Base-by-base conservation (phyloP, 2,888 invertebrate species). In the Laothoe populi region DNA sequence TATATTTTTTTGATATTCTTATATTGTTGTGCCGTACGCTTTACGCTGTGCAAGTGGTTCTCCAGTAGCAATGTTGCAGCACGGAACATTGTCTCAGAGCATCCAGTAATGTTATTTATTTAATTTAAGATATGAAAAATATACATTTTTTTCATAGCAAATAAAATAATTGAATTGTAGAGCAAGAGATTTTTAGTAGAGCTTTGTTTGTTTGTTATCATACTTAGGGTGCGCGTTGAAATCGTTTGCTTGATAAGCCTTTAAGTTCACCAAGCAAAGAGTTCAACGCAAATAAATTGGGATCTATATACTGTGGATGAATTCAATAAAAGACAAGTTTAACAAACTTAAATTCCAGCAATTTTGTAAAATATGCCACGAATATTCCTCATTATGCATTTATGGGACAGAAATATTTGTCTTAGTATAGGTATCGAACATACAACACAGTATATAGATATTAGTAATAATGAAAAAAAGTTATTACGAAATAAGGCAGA, bases 71-170 rank as follows among this genome's bases (percentile, higher is more conserved):
- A 81, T 94, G 93, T 64, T 94, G 81, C 74, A 84, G 86, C 73
- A 88, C 78, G 82, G 88, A 0, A 88, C 87, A 0, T 88, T 88
- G 0, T 88, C 88, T n/a, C 88, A 88, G 65, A 88, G 87, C 64
- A 83, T 88, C 48, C 11, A 31, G 53, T 53, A 53, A 53, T 10
- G 19, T 35, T 31, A 16, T 8, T 19, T 31, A 1, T 4, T 16
- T 53, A 10, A 16, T 10, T 11, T 19, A 0, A 19, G 8, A 35
- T 0, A 0, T 31, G 5, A 10, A 26, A n/a, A 4, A 1, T 8
- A 44, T 19, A 19, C 0, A 10, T 44, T 38, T 3, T 1, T 11
- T 42, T 16, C 7, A 19, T 19, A 19, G 19, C 1, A 44, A 44
- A 19, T 7, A 38, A 38, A 38, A 35, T 10, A 35, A 10, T 8